Evolutionary conservation across 2,113 vertebrate genomes (phyloP).

Genomic region (Equus quagga): DNA sequence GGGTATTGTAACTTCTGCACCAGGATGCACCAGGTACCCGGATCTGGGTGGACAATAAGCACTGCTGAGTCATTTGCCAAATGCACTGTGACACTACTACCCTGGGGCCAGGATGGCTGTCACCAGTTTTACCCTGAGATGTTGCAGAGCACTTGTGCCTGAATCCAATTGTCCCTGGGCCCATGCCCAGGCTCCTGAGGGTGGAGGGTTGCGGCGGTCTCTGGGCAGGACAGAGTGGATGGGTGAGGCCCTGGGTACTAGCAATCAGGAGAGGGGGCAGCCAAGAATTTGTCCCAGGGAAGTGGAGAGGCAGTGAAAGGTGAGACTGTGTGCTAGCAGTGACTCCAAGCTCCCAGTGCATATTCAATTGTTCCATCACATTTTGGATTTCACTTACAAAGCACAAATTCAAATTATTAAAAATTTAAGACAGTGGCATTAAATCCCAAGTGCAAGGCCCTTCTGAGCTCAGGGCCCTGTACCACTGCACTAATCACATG

Average conservation of each 20-base stretch:
- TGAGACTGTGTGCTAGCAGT: background rate
- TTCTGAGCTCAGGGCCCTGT: background rate
- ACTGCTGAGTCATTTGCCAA: background rate
- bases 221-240: background rate
- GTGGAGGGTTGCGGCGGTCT: background rate
- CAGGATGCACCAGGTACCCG: background rate
- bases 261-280: background rate
- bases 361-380: background rate
- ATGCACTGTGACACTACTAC: background rate
- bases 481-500: background rate
- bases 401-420: slow-evolving; percentile 23
- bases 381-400: slow-evolving; percentile 6
- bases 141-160: background rate
- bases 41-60: background rate
- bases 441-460: background rate
- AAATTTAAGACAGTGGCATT: background rate
- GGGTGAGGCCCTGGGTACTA: background rate
- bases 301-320: background rate
- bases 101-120: background rate
- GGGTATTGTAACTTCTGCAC: background rate
- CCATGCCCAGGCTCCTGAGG: background rate
- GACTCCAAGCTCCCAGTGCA: background rate
- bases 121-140: background rate
- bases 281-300: background rate
- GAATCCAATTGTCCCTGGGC: background rate